Conservation (phyloP, 2,888 invertebrate genomes). For the Thalpophila matura region DNA sequence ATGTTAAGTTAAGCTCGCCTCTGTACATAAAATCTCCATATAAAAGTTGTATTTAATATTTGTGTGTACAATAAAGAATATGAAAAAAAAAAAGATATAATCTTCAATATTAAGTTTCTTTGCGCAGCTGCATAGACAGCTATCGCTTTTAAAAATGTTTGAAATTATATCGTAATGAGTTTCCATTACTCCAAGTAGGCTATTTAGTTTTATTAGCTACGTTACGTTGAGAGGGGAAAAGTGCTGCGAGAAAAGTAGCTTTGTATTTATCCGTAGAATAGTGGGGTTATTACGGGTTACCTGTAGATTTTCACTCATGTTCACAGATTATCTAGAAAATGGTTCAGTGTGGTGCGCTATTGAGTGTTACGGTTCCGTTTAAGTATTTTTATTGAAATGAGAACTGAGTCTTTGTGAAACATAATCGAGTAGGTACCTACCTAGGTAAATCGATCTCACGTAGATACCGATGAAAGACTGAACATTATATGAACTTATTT, state of each 20-base stretch:
- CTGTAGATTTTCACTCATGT: constrained; percentile 64
- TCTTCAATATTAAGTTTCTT: constrained; percentile 55
- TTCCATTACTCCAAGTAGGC: constrained; percentile 78
- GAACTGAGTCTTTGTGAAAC: constrained; percentile 11
- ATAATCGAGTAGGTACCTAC: constrained; percentile 21
- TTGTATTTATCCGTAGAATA: constrained; percentile 68
- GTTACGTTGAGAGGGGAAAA: constrained; percentile 69
- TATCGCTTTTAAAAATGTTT: constrained; percentile 75
- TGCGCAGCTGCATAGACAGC: constrained; percentile 61
- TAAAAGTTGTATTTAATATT: too few species aligned
- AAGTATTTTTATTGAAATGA: constrained; percentile 51
- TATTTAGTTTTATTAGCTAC: constrained; percentile 78
- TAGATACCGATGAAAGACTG: constrained; percentile 17
- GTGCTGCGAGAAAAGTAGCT: constrained; percentile 71
- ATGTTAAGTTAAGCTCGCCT: too few species aligned
- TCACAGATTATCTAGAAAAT: constrained; percentile 67
- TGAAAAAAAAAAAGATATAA: too few species aligned
- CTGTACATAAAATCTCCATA: too few species aligned
- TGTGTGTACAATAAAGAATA: too few species aligned
- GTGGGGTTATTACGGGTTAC: constrained; percentile 61
- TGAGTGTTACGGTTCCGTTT: constrained; percentile 37
- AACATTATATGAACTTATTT: constrained; percentile 1
- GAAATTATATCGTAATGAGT: constrained; percentile 79
- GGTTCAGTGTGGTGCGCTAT: constrained; percentile 44
- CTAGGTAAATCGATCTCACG: constrained; percentile 26